These are phyloP conservation scores for Dolichoris vasculosae DNA, from an alignment of 1,140 invertebrate genomes.

Conservation along the genomic window DNA sequence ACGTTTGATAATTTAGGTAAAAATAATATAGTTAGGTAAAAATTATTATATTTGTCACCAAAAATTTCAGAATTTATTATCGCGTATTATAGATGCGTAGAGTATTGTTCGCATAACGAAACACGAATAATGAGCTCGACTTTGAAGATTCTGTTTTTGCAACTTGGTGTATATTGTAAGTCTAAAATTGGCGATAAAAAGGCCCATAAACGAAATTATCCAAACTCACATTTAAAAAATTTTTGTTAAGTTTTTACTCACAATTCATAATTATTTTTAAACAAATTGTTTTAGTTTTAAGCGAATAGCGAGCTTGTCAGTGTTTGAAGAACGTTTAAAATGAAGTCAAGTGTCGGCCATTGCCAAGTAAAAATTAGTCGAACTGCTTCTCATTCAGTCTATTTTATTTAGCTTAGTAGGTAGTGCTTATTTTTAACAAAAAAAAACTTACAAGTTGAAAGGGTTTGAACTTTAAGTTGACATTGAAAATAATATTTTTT, in stretches of 20 bases:
- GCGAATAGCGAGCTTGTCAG: neutral
- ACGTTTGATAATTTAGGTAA: neutral
- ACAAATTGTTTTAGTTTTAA: neutral
- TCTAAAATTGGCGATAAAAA: no score
- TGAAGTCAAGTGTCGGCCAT: constrained; percentile 51
- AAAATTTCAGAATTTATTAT: neutral
- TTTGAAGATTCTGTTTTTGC: no score
- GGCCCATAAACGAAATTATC: no score
- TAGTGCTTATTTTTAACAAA: constrained; percentile 44
- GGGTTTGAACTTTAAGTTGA: neutral
- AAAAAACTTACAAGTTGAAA: constrained; percentile 13
- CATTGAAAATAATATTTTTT: neutral
- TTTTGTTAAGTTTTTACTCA: no score
- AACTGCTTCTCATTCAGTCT: constrained; percentile 27
- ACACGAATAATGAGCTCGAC: no score
- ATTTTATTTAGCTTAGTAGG: constrained; percentile 52
- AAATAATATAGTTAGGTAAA: no score
- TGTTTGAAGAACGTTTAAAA: constrained; percentile 24
- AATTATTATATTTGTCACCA: neutral
- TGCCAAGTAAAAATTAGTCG: constrained; percentile 44
- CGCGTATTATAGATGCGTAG: neutral
- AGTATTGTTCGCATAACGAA: neutral
- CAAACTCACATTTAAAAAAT: no score
- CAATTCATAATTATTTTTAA: no score
- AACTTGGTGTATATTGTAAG: no score